Percentiles rank a stretch among this genome's conserved stretches.
phyloP scores from a whole-genome alignment of 2,888 invertebrate genomes.

The Drosophila anceps region DNA sequence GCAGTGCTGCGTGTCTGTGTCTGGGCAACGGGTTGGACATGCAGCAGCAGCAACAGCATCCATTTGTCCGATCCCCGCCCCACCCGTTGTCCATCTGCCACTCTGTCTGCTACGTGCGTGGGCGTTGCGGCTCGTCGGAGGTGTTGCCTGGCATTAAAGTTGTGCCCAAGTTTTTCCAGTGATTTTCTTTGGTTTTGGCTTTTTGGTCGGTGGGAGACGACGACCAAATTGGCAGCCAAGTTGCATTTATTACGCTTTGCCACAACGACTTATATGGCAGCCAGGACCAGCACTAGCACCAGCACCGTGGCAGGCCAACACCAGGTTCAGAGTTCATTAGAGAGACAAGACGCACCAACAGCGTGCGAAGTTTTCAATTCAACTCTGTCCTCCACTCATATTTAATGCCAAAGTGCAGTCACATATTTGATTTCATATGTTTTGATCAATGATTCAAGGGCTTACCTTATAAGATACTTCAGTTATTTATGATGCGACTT shows the following conservation, averaged over 20 bases:
- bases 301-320: conserved; percentile 9
- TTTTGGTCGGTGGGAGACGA: conserved; percentile 30
- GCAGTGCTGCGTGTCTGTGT: conserved; percentile 40
- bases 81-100: not conserved
- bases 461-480: conserved; percentile 14
- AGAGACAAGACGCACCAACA: conserved; percentile 23
- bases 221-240: conserved; percentile 59
- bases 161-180: conserved; percentile 50
- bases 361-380: conserved; percentile 49
- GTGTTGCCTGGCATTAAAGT: conserved; percentile 51
- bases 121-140: conserved; percentile 42
- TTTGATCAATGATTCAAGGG: conserved; percentile 50
- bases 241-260: conserved; percentile 57
- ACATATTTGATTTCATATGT: conserved; percentile 49
- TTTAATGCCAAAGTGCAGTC: conserved; percentile 50
- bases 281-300: conserved; percentile 1
- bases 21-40: conserved; percentile 40
- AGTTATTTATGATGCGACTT: conserved; percentile 26
- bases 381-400: conserved; percentile 33
- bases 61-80: conserved; percentile 23
- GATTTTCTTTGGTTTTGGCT: conserved; percentile 55
- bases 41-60: conserved; percentile 21
- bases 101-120: conserved; percentile 54
- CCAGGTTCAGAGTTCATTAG: conserved; percentile 63
- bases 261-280: conserved; percentile 51